phyloP scores from a whole-genome alignment of 2,797 vertebrate species.

The Petrocephalus sullivani region DNA sequence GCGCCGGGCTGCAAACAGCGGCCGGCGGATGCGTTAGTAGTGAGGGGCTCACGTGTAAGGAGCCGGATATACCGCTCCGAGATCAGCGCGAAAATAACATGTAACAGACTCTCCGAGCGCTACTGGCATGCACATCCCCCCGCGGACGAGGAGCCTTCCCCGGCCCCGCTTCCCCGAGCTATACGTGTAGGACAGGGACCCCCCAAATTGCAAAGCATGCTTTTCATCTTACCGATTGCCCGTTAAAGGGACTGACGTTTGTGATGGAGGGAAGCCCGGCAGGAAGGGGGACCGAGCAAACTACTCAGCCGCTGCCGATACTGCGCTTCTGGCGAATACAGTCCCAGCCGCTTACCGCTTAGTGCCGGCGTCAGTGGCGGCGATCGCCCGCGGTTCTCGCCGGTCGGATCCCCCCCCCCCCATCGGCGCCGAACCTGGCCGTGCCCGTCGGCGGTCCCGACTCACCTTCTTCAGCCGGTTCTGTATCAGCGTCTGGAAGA shows the following conservation, averaged over 20 bases:
- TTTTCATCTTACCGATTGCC: not conserved
- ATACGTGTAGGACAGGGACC: not conserved
- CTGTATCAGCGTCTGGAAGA: conserved; percentile 72
- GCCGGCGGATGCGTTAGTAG: not conserved
- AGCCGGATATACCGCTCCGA: not conserved
- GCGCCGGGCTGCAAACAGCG: not conserved
- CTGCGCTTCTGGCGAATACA: not conserved
- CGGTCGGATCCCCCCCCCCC: not conserved
- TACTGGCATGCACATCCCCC: not conserved
- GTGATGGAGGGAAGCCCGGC: not conserved
- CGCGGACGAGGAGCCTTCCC: not conserved
- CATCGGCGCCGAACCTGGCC: not conserved
- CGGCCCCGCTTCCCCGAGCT: not conserved
- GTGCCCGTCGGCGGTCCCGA: not conserved
- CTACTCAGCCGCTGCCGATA: not conserved
- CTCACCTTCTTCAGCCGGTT: conserved; percentile 70
- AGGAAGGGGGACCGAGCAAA: not conserved
- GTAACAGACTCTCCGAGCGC: not conserved
- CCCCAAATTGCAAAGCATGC: not conserved
- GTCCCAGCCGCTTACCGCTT: not conserved
- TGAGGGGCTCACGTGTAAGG: not conserved
- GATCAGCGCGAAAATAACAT: not conserved
- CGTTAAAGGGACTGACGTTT: not conserved
- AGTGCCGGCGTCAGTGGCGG: not conserved
- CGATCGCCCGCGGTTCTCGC: not conserved